A percentile compares a stretch with the other conserved stretches of the same genome.
These are phyloP conservation scores for Corella eumyota DNA, from an alignment of 23 tunicate genomes.

Conservation along the genomic window DNA sequence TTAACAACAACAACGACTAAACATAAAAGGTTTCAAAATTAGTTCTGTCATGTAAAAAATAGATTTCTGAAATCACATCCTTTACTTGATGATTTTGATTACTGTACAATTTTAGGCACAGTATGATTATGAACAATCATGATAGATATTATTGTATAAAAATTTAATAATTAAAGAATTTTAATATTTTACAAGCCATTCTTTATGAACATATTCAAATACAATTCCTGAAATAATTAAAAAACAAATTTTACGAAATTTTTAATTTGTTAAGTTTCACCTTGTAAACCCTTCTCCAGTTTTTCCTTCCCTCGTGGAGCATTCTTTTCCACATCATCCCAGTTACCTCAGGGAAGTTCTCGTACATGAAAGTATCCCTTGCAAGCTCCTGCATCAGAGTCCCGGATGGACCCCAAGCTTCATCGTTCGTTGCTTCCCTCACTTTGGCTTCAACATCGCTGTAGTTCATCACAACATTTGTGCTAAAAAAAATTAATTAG, in stretches of 20 bases:
- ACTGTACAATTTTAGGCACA: too few relatives aligned
- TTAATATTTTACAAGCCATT: too few relatives aligned
- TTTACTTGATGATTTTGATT: too few relatives aligned
- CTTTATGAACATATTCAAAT: too few relatives aligned
- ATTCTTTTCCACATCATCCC: constrained; percentile 98
- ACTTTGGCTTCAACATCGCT: constrained; percentile 86
- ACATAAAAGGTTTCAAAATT: too few relatives aligned
- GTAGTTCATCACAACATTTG: constrained; percentile 98
- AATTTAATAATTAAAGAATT: too few relatives aligned
- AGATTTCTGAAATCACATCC: too few relatives aligned
- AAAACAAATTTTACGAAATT: too few relatives aligned
- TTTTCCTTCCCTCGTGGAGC: constrained; percentile 88
- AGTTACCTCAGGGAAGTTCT: constrained; percentile 85
- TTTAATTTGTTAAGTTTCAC: constrained; percentile 4
- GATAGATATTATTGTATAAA: too few relatives aligned
- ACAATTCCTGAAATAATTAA: too few relatives aligned
- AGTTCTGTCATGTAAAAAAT: too few relatives aligned
- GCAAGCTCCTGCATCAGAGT: constrained; percentile 90
- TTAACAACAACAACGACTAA: constrained; percentile 45
- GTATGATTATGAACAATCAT: too few relatives aligned
- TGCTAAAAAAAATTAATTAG: constrained; percentile 17
- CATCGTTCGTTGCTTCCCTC: constrained; percentile 89
- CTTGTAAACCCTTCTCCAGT: constrained; percentile 74
- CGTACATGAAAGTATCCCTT: constrained; percentile 81
- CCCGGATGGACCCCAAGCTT: constrained; percentile 99